phyloP scores from a whole-genome alignment of 2,888 invertebrate genomes.

The Habrosyne pyritoides region DNA sequence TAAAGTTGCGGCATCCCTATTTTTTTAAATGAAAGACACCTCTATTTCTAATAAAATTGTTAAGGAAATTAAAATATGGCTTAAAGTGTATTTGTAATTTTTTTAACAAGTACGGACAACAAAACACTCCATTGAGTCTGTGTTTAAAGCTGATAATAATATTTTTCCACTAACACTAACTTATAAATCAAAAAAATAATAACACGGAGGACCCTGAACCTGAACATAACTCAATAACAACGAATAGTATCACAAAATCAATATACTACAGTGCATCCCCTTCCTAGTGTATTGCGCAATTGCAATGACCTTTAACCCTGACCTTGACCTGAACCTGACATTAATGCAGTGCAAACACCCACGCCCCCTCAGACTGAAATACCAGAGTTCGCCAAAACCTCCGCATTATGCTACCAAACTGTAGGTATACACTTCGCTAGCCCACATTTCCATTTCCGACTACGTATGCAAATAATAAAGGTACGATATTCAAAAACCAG shows the following conservation, averaged over 20 bases:
- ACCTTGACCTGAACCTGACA: slow-evolving; percentile 47
- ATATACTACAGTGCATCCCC: slow-evolving; percentile 25
- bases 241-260: slow-evolving; percentile 27
- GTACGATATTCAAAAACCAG: background rate
- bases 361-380: slow-evolving; percentile 50
- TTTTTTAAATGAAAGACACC: no score
- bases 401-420: background rate
- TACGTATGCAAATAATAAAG: background rate
- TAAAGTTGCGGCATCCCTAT: no score
- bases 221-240: background rate
- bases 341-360: slow-evolving; percentile 21
- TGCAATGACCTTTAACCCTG: slow-evolving; percentile 55
- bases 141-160: no score
- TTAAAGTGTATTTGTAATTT: no score
- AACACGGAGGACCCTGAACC: no score
- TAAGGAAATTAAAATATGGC: no score
- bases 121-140: no score
- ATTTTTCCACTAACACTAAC: no score
- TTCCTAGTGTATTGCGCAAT: slow-evolving; percentile 46
- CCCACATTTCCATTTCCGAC: background rate
- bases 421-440: background rate
- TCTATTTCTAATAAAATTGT: no score
- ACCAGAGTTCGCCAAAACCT: slow-evolving; percentile 46
- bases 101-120: no score
- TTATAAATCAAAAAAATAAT: background rate